Evolutionary conservation across 2,113 vertebrate genomes (phyloP).

Genomic region (Notothenia coriiceps): DNA sequence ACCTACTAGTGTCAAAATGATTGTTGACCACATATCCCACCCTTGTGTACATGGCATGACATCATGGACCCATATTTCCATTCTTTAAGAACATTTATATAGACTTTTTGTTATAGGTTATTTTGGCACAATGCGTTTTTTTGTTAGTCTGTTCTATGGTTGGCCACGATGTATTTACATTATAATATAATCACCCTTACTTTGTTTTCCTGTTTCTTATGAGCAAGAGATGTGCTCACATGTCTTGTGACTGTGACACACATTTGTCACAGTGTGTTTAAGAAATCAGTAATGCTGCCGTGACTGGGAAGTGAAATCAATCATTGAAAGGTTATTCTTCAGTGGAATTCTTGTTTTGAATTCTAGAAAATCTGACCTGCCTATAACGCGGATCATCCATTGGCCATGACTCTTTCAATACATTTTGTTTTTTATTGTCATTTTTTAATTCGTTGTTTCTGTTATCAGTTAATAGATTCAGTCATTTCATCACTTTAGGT

Average conservation of each 20-base stretch:
- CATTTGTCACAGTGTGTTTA: not conserved
- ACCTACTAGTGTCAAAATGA: conserved; percentile 1
- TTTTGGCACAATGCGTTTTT: not conserved
- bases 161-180: not conserved
- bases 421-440: not conserved
- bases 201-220: conserved; percentile 6
- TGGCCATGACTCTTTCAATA: not conserved
- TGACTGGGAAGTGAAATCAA: not conserved
- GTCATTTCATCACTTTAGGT: too few relatives aligned
- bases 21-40: not conserved
- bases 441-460: not conserved
- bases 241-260: conserved; percentile 46
- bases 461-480: not conserved
- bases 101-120: not conserved
- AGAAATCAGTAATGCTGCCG: not conserved
- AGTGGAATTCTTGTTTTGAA: too few relatives aligned
- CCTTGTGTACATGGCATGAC: not conserved
- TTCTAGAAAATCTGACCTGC: not conserved
- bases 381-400: not conserved
- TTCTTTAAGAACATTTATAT: not conserved
- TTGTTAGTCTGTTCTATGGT: too few relatives aligned
- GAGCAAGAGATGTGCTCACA: not conserved
- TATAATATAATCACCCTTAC: not conserved
- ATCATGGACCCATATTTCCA: not conserved
- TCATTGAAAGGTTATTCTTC: not conserved